Percentiles rank a stretch among this genome's conserved stretches.
Conservation (phyloP, 2,797 vertebrate genomes). For the Chelidonichthys spinosus region DNA sequence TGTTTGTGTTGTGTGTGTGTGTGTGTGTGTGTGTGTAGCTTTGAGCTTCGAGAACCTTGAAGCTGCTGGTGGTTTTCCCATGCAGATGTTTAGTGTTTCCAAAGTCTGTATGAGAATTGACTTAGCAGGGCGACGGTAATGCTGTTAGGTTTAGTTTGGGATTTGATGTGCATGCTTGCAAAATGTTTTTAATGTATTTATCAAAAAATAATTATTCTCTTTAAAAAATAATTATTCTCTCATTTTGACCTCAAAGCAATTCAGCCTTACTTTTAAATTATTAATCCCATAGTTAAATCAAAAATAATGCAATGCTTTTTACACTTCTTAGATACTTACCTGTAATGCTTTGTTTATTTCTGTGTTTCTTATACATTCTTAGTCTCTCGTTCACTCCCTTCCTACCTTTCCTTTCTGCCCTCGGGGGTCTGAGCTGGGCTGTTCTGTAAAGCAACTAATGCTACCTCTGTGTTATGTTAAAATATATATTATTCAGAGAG, state of each 20-base stretch:
- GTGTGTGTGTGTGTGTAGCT: neutral
- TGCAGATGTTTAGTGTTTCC: slow-evolving; percentile 1
- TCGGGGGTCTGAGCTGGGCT: slow-evolving; percentile 4
- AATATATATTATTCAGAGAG: neutral
- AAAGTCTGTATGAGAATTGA: neutral
- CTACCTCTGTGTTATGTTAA: slow-evolving; percentile 37
- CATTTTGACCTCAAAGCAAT: neutral
- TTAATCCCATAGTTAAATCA: neutral
- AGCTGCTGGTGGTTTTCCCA: neutral
- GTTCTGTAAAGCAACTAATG: slow-evolving; percentile 16
- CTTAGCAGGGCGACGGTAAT: neutral
- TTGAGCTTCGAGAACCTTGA: neutral
- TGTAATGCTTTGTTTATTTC: neutral
- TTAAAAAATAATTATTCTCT: neutral
- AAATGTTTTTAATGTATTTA: neutral
- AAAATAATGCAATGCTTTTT: slow-evolving; percentile 1
- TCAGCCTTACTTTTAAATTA: neutral
- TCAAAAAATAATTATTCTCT: neutral
- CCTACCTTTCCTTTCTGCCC: neutral
- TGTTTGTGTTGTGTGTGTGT: neutral
- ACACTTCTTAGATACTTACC: neutral
- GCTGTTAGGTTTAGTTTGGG: neutral
- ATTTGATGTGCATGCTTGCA: neutral
- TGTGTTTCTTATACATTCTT: neutral
- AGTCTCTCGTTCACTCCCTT: neutral